These are phyloP conservation scores for Aurelia sp. DNA, from an alignment of 30 jellyfish, hydroid and myxozoan genomes.

Conservation along the genomic window DNA sequence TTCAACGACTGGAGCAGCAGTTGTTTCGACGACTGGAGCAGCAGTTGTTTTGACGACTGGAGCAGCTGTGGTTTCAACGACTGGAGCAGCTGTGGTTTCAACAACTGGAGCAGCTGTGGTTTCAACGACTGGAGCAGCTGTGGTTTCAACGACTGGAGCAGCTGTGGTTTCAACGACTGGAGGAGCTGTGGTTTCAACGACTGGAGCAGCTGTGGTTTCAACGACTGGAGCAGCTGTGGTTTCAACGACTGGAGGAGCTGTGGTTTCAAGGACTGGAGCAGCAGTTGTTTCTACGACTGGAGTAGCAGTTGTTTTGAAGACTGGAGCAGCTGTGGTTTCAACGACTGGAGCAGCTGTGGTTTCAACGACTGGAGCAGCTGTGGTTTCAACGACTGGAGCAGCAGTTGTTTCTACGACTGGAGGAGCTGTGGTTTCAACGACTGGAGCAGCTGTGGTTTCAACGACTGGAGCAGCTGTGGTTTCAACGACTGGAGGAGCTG, in stretches of 20 bases:
- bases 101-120: constrained; percentile 51
- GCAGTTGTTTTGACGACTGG: constrained; percentile 31
- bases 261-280: constrained; percentile 16
- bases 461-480: no score
- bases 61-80: constrained; percentile 56
- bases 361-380: constrained; percentile 35
- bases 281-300: constrained; percentile 24
- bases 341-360: constrained; percentile 22
- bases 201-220: constrained; percentile 20
- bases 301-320: neutral
- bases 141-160: constrained; percentile 36
- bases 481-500: no score
- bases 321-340: constrained; percentile 41
- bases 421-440: neutral
- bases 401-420: constrained; percentile 9
- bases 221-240: constrained; percentile 8
- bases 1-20: no score
- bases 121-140: constrained; percentile 43
- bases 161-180: constrained; percentile 19
- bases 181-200: constrained; percentile 15
- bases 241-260: constrained; percentile 27
- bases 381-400: constrained; percentile 31
- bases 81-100: constrained; percentile 47
- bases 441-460: no score
- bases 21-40: neutral